Evolutionary conservation across 2,888 invertebrate species (phyloP), one percentile per base, ranked within the genome.

Genomic region (Fabriciana adippe): DNA sequence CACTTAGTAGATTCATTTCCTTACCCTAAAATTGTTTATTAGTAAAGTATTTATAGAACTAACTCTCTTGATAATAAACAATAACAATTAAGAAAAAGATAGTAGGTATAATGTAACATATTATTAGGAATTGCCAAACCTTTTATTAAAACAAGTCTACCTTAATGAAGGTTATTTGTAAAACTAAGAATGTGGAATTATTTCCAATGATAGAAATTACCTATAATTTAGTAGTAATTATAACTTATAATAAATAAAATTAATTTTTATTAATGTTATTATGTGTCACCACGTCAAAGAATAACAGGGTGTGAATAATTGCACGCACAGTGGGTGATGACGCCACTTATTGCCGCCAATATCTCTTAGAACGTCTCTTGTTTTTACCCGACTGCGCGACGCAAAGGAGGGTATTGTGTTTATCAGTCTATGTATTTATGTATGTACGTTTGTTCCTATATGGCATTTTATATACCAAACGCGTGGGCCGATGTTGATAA

Each of bases 271-370:
- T 50, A 31, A 50, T 60, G 14, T 50, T 41, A 13, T 21, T 41
- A 5, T 54, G 54, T 48, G 35, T 50, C 35, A 50, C 41, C 3
- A 26, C 5, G 50, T 56, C 50, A 64, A 35, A 35, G 48, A 51
- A 56, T 57, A 55, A 64, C 18, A 51, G 61, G 50, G 66, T 62
- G 66, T 31, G 31, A 66, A 50, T 26, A 50, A 65, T 55, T 31
- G 53, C 26, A 60, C 35, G 15, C 66, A n/a, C 66, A 16, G 48
- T 60, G 61, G 66, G 66, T 14, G 66, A 48, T 61, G 60, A 31
- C 66, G 66, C 60, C 61, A 66, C 66, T 47, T 41, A n/a, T 51
- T 18, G 66, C 66, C 61, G 62, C 66, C 61, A 35, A 31, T 51
- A 14, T 53, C 3, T 55, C 35, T 51, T 26, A 16, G 15, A 18